Evolutionary conservation across 2,888 invertebrate genomes (phyloP).

Genomic region (Epiblema foenella): DNA sequence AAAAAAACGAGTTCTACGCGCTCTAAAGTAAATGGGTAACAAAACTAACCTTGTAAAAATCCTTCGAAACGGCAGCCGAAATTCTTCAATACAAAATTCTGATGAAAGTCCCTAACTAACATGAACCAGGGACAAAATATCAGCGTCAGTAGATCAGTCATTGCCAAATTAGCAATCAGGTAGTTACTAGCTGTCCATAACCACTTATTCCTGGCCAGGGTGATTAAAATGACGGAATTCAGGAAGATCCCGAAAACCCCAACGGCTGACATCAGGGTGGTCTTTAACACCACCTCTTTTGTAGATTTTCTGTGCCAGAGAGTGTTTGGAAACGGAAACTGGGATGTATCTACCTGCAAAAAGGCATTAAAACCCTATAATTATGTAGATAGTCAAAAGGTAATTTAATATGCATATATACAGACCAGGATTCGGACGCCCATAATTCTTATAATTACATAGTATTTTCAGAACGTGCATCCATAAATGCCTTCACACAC

Average conservation of each 20-base stretch:
- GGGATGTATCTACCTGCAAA: conserved; percentile 70
- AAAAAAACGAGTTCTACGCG: too few species aligned
- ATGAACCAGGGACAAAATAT: conserved; percentile 91
- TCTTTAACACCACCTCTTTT: conserved; percentile 86
- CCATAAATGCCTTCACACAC: too few species aligned
- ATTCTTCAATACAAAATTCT: conserved; percentile 89
- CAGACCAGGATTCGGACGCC: too few species aligned
- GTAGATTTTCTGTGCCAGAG: conserved; percentile 87
- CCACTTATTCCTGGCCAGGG: conserved; percentile 86
- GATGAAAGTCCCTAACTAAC: conserved; percentile 90
- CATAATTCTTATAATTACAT: too few species aligned
- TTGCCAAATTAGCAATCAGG: conserved; percentile 90
- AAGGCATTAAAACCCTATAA: not conserved
- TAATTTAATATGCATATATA: too few species aligned
- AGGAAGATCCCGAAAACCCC: conserved; percentile 87
- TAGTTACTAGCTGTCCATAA: conserved; percentile 89
- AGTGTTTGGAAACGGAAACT: conserved; percentile 84
- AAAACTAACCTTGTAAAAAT: conserved; percentile 87
- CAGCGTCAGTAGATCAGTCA: conserved; percentile 88
- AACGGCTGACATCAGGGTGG: conserved; percentile 84
- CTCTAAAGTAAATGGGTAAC: not conserved
- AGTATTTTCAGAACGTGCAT: too few species aligned
- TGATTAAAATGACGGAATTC: conserved; percentile 87
- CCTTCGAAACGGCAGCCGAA: conserved; percentile 92
- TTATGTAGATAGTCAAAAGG: not conserved